Base-by-base conservation (phyloP, 2,797 vertebrate species). In the Sparidentex hasta region DNA sequence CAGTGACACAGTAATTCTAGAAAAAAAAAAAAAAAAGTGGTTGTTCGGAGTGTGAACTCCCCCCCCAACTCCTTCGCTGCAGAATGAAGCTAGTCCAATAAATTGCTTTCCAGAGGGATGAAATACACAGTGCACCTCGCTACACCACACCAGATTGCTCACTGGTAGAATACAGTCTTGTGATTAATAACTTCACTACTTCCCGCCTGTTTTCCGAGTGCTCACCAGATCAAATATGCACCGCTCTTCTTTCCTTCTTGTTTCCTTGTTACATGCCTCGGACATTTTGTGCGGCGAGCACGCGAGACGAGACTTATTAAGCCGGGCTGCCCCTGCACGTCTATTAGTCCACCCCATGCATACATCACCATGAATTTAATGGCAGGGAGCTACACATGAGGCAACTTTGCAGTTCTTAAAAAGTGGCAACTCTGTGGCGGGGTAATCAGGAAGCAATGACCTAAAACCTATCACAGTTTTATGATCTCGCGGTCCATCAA, bases 121-220 rank as follows among this genome's bases (percentile, higher is more conserved):
- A 76, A 89, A 86, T 80, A 74, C 82, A 76, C 71, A 81, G 76
- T 71, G 73, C 65, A 76, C 62, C 64, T 65, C 18, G 44, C 74
- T 70, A 66, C 80, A 51, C 68, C 68, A 65, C 74, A 82, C 84
- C 78, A 75, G 81, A 90, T 17, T 87, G 88, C 89, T 88, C 82
- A 79, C 73, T 80, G 62, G 51, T 71, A 56, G 64, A 87, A 87
- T 85, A 51, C 73, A 86, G 62, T 51, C 38, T 63, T 59, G 70
- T 88, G 88, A 93, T 94, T 93, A 90, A 94, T 94, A 90, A 88
- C 85, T 80, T 69, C 38, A 51, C 70, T 80, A 78, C 72, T 85
- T 82, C 72, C 7, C 64, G 66, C 47, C 76, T 62, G 59, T 85
- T 72, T 85, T 77, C 70, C 13, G 67, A 85, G 73, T 83, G 87